Conservation (phyloP, 2,888 invertebrate genomes). For the Drosophila sordidula region DNA sequence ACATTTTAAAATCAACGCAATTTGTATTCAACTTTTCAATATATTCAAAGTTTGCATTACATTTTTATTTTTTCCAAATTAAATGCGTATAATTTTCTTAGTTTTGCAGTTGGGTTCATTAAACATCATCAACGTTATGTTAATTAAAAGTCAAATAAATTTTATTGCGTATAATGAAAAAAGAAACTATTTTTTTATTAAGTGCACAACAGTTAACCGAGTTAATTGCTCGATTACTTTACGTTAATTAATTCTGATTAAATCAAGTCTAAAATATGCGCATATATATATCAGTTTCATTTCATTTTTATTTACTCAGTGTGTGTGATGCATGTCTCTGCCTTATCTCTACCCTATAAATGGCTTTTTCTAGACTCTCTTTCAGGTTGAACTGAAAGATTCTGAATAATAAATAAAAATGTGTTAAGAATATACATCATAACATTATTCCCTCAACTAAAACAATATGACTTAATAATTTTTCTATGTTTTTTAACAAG, state of each 20-base stretch:
- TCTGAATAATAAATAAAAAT: too few relatives aligned
- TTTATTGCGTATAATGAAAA: background rate
- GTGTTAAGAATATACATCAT: too few relatives aligned
- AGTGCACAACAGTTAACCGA: background rate
- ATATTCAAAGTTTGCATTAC: background rate
- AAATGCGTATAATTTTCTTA: background rate
- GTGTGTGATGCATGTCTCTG: background rate
- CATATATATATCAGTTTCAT: slow-evolving; percentile 9
- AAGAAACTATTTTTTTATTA: background rate
- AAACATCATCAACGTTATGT: background rate
- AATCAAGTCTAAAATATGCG: slow-evolving; percentile 4
- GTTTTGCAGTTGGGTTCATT: background rate
- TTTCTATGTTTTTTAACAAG: too few relatives aligned
- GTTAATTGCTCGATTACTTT: background rate
- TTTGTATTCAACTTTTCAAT: background rate
- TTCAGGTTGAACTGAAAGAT: too few relatives aligned
- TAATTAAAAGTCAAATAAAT: background rate
- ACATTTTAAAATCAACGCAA: too few relatives aligned
- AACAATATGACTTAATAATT: too few relatives aligned
- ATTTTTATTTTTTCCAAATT: slow-evolving; percentile 1
- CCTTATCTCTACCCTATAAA: background rate
- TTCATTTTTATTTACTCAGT: background rate
- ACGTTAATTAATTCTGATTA: background rate
- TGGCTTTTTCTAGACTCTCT: background rate
- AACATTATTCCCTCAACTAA: too few relatives aligned